A percentile compares a stretch with the other conserved stretches of the same genome.
These are phyloP conservation scores for Megaceryle alcyon DNA, from an alignment of 2,797 vertebrate genomes.

Conservation along the genomic window DNA sequence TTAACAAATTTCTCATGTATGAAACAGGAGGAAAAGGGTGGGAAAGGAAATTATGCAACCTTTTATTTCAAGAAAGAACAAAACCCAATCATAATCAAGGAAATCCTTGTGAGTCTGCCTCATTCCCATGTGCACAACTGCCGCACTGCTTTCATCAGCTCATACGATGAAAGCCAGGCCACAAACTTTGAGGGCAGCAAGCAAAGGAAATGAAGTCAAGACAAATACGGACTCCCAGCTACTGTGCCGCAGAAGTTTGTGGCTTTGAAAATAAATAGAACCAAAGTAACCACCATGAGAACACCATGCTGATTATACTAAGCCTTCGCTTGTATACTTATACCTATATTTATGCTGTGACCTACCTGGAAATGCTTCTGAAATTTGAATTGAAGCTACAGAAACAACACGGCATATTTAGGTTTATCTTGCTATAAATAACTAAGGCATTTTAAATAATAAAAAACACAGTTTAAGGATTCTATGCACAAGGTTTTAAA, in stretches of 20 bases:
- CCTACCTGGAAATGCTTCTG: neutral
- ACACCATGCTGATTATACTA: neutral
- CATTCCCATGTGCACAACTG: neutral
- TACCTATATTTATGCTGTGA: neutral
- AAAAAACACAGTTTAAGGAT: neutral
- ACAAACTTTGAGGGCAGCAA: fast-evolving
- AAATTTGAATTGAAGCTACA: neutral
- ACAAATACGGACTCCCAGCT: neutral
- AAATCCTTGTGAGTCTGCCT: neutral
- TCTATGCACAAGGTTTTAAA: neutral
- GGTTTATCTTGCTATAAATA: neutral
- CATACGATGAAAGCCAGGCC: neutral
- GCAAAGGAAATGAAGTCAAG: neutral
- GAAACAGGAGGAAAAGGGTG: neutral
- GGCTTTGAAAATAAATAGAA: neutral
- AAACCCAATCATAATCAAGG: neutral
- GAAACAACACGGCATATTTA: neutral
- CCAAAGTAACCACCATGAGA: neutral
- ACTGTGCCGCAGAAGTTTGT: neutral
- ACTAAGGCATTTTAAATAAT: neutral
- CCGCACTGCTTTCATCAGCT: neutral
- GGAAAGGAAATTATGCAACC: neutral
- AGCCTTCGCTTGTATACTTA: neutral
- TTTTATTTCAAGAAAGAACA: neutral
- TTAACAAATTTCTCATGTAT: neutral